These are phyloP conservation scores for Actinemys pallida DNA, from an alignment of 2,113 vertebrate genomes.

Conservation along the genomic window DNA sequence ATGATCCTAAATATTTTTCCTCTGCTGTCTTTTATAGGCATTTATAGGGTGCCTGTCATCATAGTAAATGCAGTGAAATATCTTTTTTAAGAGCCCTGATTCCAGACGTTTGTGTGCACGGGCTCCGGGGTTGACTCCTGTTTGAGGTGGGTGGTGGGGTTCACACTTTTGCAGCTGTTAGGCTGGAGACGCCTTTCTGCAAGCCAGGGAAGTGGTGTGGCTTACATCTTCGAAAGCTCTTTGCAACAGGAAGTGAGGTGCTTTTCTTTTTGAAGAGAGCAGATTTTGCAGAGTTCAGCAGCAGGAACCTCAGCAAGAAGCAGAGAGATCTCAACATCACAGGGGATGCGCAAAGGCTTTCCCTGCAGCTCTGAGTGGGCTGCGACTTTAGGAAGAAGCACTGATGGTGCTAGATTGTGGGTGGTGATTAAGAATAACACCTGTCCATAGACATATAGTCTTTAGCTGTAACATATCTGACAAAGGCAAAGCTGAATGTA, in stretches of 20 bases:
- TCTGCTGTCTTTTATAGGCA: neutral
- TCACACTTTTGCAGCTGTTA: neutral
- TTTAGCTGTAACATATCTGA: neutral
- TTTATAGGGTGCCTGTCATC: neutral
- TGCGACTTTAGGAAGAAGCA: rapidly evolving
- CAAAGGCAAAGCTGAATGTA: neutral
- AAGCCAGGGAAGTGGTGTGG: neutral
- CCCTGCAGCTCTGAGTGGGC: neutral
- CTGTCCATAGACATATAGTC: neutral
- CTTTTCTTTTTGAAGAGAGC: neutral
- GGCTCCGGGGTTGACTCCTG: conserved; percentile 2
- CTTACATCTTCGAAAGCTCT: rapidly evolving
- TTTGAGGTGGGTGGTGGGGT: neutral
- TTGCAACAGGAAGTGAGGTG: neutral
- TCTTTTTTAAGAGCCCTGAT: neutral
- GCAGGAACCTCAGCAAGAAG: neutral
- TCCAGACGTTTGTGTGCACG: rapidly evolving
- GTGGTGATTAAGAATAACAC: neutral
- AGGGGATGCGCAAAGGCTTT: neutral
- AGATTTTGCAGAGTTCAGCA: neutral
- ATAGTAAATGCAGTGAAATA: no score
- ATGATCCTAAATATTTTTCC: neutral
- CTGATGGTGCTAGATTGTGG: rapidly evolving
- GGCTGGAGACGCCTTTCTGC: neutral
- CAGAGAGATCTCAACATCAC: neutral